Percentiles rank a stretch among this genome's conserved stretches.
Evolutionary conservation across 2,888 invertebrate species (phyloP).

Genomic region (Hirudinaria manillensis): DNA sequence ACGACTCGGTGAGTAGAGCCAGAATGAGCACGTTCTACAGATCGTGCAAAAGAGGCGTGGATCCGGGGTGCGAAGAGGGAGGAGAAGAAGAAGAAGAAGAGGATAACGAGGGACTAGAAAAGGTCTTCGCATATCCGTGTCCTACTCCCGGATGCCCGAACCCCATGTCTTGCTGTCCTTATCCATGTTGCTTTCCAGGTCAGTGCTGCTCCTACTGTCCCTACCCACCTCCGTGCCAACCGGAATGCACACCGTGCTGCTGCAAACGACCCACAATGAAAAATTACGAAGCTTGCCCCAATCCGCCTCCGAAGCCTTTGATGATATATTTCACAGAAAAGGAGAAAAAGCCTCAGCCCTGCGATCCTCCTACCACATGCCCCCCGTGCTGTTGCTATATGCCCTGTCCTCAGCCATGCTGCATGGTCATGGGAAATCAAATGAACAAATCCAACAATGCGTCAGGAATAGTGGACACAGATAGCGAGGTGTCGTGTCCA

Average conservation of each 20-base stretch:
- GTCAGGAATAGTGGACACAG: background rate
- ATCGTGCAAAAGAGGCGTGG: no score
- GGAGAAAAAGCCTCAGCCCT: background rate
- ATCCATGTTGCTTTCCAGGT: background rate
- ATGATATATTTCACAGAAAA: conserved; percentile 26
- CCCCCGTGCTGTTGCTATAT: conserved; percentile 2
- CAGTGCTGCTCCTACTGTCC: no score
- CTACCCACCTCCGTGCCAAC: background rate
- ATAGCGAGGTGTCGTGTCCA: background rate
- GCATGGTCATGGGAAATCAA: background rate
- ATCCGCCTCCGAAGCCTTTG: conserved; percentile 17
- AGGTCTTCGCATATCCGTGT: background rate
- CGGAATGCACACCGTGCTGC: background rate
- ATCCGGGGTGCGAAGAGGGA: no score
- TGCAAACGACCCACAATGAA: conserved; percentile 21
- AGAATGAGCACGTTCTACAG: no score
- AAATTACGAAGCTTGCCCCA: conserved; percentile 28
- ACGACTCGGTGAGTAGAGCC: no score
- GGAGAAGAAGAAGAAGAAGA: no score
- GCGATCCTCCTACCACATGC: conserved; percentile 3
- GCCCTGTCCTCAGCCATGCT: background rate
- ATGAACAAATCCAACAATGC: conserved; percentile 11
- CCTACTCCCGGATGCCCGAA: background rate
- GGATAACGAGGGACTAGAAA: no score
- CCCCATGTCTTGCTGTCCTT: background rate